These are phyloP conservation scores for Fragum whitleyi DNA, from an alignment of 2,888 invertebrate species.

Conservation along the genomic window DNA sequence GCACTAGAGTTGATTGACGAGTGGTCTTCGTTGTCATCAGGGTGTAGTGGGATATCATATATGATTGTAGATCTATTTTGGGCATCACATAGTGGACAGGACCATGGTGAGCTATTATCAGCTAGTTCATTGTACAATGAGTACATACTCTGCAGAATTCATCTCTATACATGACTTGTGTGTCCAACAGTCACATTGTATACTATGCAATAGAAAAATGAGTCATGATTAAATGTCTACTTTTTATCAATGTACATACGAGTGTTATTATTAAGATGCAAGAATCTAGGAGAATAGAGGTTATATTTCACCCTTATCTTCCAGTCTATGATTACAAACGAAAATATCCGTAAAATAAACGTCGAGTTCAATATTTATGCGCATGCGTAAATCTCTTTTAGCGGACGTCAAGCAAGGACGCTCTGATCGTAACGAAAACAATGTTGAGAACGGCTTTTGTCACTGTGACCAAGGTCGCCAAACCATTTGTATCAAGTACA, in stretches of 20 bases:
- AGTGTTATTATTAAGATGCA: too few relatives aligned
- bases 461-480: not conserved
- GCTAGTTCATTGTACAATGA: not conserved
- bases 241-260: too few relatives aligned
- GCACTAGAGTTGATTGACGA: constrained; percentile 14
- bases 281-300: too few relatives aligned
- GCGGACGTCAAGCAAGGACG: constrained; percentile 12
- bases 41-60: not conserved
- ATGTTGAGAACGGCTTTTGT: not conserved
- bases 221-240: too few relatives aligned
- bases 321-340: too few relatives aligned
- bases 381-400: not conserved
- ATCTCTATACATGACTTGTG: constrained; percentile 21
- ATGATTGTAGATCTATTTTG: not conserved
- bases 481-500: constrained; percentile 8
- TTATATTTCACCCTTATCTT: too few relatives aligned
- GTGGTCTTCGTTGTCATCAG: not conserved
- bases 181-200: constrained; percentile 23
- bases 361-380: not conserved
- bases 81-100: constrained; percentile 10
- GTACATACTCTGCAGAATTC: constrained; percentile 6
- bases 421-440: not conserved
- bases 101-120: constrained; percentile 16
- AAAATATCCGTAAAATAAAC: not conserved
- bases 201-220: constrained; percentile 24